These are phyloP conservation scores for Drosophila tropicalis DNA, from an alignment of 1,140 invertebrate genomes.

Conservation along the genomic window DNA sequence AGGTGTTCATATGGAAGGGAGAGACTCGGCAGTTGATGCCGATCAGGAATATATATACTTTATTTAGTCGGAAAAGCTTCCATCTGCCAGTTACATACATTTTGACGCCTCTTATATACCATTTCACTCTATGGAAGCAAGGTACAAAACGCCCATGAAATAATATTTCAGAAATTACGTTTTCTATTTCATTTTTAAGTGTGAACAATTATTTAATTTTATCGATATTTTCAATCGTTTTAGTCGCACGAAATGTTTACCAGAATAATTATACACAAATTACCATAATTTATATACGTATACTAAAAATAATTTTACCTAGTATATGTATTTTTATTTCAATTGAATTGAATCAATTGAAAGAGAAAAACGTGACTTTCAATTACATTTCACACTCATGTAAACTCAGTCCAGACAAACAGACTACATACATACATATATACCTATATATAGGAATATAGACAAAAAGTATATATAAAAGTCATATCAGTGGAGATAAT, in stretches of 20 bases:
- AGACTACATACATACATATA: constrained; percentile 5
- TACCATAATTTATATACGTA: not conserved
- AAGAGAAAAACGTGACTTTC: constrained; percentile 58
- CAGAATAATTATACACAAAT: constrained; percentile 8
- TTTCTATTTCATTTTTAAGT: not conserved
- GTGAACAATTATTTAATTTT: not conserved
- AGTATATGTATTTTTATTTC: constrained; percentile 41
- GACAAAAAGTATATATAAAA: constrained; percentile 10
- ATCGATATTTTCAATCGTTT: constrained; percentile 1
- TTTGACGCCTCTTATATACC: no score
- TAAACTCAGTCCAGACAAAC: constrained; percentile 13
- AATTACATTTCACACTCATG: constrained; percentile 47
- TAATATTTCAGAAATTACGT: not conserved
- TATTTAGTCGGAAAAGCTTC: no score
- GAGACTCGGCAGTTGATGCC: no score
- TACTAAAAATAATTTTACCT: not conserved
- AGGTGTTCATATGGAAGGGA: no score
- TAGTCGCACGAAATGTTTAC: not conserved
- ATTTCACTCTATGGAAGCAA: no score
- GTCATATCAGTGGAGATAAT: constrained; percentile 63
- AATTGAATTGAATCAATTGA: constrained; percentile 54
- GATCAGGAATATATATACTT: no score
- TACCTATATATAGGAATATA: constrained; percentile 6
- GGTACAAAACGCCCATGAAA: no score
- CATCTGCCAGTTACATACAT: no score